Evolutionary conservation across 1,140 invertebrate species (phyloP).

Genomic region (Ridgeia piscesae): DNA sequence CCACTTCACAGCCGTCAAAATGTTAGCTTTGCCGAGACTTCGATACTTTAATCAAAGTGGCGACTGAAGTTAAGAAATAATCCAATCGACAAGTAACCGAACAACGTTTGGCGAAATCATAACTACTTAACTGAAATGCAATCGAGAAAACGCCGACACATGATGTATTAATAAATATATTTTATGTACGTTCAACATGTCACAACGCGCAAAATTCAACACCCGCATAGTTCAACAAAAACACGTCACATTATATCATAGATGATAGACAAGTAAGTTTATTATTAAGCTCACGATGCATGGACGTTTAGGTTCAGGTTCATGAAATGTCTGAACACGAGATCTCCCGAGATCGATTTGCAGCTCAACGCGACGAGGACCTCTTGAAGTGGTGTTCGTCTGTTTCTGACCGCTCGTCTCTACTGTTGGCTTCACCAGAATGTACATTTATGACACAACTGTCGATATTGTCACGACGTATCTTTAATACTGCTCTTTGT

Average conservation of each 20-base stretch:
- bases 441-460: neutral
- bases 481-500: neutral
- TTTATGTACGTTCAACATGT: neutral
- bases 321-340: neutral
- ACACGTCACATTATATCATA: neutral
- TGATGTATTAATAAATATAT: neutral
- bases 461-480: neutral
- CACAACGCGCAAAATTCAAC: neutral
- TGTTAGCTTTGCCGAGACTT: neutral
- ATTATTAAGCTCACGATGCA: neutral
- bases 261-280: neutral
- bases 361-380: neutral
- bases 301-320: neutral
- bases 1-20: neutral
- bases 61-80: neutral
- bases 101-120: neutral
- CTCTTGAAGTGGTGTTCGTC: neutral
- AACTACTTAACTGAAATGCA: neutral
- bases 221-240: neutral
- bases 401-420: neutral
- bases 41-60: neutral
- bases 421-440: neutral
- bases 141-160: neutral
- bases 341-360: neutral
- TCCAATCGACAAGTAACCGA: neutral